phyloP scores from a whole-genome alignment of 2,113 vertebrate species.

The Syngnathus scovelli region DNA sequence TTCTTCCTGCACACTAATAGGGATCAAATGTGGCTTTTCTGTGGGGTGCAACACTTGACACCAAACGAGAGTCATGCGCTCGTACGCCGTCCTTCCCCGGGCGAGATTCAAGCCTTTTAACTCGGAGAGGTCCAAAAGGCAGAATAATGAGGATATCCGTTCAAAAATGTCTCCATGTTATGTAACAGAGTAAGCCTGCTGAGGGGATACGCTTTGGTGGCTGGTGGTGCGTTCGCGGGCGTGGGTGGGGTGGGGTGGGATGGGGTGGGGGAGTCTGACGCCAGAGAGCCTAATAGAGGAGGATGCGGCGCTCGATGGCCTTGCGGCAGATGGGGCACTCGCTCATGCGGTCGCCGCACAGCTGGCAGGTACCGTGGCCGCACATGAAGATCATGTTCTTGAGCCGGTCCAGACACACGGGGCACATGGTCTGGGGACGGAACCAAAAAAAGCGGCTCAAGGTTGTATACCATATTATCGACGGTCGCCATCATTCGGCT shows the following conservation, averaged over 20 bases:
- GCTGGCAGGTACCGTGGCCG: constrained; percentile 94
- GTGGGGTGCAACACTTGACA: constrained; percentile 2
- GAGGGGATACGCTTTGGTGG: constrained; percentile 27
- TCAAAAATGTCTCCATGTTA: constrained; percentile 15
- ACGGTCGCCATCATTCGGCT: neutral
- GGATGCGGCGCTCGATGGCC: constrained; percentile 94
- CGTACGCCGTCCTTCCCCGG: neutral
- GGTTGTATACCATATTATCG: neutral
- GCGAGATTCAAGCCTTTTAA: constrained; percentile 9
- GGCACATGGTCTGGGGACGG: constrained; percentile 89
- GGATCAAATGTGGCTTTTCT: constrained; percentile 31
- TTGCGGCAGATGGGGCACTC: constrained; percentile 99
- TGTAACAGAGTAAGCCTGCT: constrained; percentile 49
- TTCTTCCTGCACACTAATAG: constrained; percentile 43
- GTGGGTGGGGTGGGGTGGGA: neutral
- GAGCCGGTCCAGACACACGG: constrained; percentile 96
- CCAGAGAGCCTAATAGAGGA: constrained; percentile 80
- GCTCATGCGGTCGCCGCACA: constrained; percentile 97
- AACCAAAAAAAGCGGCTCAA: neutral
- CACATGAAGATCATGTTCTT: constrained; percentile 99
- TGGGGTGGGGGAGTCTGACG: constrained; percentile 1
- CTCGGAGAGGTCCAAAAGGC: constrained; percentile 3
- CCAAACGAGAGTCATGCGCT: neutral
- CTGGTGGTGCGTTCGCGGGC: constrained; percentile 44
- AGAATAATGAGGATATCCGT: constrained; percentile 10